Percentiles rank a stretch among this genome's conserved stretches.
phyloP scores from a whole-genome alignment of 2,888 invertebrate species.

The Polydesmus complanatus region DNA sequence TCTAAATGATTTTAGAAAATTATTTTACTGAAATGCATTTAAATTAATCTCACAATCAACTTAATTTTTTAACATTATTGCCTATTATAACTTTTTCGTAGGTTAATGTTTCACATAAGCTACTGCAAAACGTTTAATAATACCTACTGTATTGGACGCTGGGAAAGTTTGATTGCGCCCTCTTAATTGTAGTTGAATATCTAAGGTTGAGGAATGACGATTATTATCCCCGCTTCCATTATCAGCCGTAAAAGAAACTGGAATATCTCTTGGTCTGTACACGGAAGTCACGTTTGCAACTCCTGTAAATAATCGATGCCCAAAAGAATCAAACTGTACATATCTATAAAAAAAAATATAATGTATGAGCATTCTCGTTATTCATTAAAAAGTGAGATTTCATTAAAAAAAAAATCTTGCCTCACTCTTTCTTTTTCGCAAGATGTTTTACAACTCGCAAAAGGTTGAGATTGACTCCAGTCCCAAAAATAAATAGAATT shows the following conservation, averaged over 20 bases:
- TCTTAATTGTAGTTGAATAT: too few species aligned
- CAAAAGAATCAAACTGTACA: constrained; percentile 67
- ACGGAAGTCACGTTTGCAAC: constrained; percentile 46
- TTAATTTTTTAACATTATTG: too few species aligned
- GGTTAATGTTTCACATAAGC: too few species aligned
- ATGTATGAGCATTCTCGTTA: background rate
- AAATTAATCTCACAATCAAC: too few species aligned
- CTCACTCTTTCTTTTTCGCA: constrained; percentile 66
- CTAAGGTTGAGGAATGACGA: background rate
- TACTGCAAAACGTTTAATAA: background rate
- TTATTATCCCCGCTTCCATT: background rate
- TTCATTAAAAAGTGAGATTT: background rate
- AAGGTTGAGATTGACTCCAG: constrained; percentile 51
- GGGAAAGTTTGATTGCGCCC: too few species aligned
- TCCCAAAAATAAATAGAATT: constrained; percentile 82
- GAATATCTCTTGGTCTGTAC: constrained; percentile 1
- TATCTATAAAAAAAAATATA: constrained; percentile 42
- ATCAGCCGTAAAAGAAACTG: background rate
- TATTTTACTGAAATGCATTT: too few species aligned
- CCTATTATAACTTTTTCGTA: too few species aligned
- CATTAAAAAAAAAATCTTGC: constrained; percentile 34
- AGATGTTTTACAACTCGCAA: constrained; percentile 57
- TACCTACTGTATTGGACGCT: background rate
- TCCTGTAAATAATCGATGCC: constrained; percentile 68
- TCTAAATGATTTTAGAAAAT: background rate